These are phyloP conservation scores for Tenthredo distinguenda DNA, from an alignment of 2,888 invertebrate genomes.

Conservation along the genomic window DNA sequence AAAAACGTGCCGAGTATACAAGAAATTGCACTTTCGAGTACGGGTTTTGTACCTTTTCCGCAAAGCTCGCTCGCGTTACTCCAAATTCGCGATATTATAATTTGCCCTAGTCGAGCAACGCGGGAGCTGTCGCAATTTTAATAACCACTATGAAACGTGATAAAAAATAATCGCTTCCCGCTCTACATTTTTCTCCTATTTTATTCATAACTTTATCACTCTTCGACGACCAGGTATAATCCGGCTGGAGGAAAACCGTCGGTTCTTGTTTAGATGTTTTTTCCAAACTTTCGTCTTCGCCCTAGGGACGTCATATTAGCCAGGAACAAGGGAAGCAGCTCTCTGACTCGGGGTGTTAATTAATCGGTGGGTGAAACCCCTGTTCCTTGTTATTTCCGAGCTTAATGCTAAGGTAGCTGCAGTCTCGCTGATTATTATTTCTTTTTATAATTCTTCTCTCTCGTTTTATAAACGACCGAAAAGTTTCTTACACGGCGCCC, in stretches of 20 bases:
- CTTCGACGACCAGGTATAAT: neutral
- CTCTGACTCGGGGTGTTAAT: constrained; percentile 14
- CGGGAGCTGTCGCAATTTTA: neutral
- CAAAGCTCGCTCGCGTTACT: neutral
- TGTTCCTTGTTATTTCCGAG: neutral
- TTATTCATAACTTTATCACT: neutral
- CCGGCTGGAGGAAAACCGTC: neutral
- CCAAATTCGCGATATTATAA: neutral
- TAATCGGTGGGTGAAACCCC: constrained; percentile 35
- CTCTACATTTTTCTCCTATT: neutral
- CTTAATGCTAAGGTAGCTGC: neutral
- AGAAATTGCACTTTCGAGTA: constrained; percentile 17
- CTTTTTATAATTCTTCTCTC: neutral
- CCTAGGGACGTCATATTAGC: constrained; percentile 7
- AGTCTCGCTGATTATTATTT: neutral
- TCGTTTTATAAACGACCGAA: neutral
- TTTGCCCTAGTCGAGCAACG: neutral
- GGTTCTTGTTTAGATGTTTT: neutral
- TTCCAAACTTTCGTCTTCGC: neutral
- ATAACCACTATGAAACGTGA: neutral
- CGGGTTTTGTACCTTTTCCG: neutral
- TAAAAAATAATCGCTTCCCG: neutral
- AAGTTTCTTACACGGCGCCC: neutral
- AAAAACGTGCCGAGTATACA: neutral
- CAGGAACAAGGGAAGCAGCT: neutral